Conservation (phyloP, 2,113 vertebrate species). For the Romanogobio albipinnatus region DNA sequence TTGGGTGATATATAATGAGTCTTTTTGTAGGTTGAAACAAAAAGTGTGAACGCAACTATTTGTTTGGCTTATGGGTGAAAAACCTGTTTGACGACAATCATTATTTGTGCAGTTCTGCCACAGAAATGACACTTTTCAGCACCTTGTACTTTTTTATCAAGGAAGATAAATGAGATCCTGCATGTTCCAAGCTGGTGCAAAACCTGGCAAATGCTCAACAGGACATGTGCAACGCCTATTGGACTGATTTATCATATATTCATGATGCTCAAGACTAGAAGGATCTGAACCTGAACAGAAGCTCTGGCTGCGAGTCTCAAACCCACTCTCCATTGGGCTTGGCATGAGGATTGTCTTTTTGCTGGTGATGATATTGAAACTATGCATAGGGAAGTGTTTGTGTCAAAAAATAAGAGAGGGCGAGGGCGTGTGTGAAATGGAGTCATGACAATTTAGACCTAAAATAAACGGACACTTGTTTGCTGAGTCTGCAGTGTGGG, state of each 20-base stretch:
- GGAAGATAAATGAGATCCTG: background rate
- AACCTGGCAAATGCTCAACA: background rate
- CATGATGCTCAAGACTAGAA: background rate
- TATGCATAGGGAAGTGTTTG: conserved; percentile 7
- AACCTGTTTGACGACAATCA: background rate
- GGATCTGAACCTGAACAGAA: background rate
- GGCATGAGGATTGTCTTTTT: background rate
- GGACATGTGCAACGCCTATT: background rate
- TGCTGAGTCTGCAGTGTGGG: conserved; percentile 25
- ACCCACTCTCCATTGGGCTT: background rate
- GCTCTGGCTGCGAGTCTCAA: background rate
- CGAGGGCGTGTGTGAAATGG: conserved; percentile 13
- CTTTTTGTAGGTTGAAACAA: too few species aligned
- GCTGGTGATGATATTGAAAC: conserved; percentile 37
- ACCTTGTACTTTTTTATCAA: background rate
- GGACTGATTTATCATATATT: background rate
- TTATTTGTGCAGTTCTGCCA: background rate
- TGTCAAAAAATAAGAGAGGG: conserved; percentile 3
- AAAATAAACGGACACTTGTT: conserved; percentile 48
- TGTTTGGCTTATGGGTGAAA: background rate
- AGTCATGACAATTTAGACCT: conserved; percentile 35
- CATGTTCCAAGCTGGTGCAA: background rate
- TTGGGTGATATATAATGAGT: background rate
- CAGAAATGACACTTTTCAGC: background rate
- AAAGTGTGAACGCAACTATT: background rate